Evolutionary conservation across 1,140 invertebrate species (phyloP).

Genomic region (Nephotettix cincticeps): DNA sequence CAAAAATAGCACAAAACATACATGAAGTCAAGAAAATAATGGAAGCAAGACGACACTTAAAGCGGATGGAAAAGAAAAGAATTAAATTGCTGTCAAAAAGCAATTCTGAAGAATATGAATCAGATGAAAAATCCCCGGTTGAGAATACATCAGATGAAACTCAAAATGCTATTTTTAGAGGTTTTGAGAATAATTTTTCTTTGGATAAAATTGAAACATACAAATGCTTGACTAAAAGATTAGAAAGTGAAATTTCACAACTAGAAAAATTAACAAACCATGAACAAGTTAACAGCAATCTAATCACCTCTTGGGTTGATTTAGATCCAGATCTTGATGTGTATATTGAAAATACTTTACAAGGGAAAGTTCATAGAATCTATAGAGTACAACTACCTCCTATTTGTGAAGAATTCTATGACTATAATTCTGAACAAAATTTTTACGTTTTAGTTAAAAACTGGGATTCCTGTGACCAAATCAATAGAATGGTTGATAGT

Average conservation of each 20-base stretch:
- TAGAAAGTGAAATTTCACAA: background rate
- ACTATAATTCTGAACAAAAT: background rate
- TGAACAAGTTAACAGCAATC: background rate
- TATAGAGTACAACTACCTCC: background rate
- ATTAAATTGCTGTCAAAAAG: background rate
- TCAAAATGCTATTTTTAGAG: background rate
- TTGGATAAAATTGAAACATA: background rate
- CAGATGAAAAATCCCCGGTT: background rate
- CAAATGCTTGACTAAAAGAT: background rate
- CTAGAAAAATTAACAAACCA: background rate
- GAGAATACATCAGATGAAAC: background rate
- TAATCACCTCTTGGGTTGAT: background rate
- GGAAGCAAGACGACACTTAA: constrained; percentile 22
- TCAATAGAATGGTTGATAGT: background rate
- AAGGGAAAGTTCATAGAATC: background rate
- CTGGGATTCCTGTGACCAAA: background rate
- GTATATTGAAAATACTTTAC: constrained; percentile 1
- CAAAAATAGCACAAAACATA: constrained; percentile 39
- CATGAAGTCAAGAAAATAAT: constrained; percentile 38
- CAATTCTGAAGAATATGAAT: background rate
- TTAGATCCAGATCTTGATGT: background rate
- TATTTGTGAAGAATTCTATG: background rate
- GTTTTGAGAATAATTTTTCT: background rate
- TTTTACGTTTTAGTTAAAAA: background rate
- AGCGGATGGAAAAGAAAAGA: constrained; percentile 7